Evolutionary conservation across 2,888 invertebrate genomes (phyloP), one percentile per base, ranked within the genome.

Genomic region (Vandiemenella viatica): DNA sequence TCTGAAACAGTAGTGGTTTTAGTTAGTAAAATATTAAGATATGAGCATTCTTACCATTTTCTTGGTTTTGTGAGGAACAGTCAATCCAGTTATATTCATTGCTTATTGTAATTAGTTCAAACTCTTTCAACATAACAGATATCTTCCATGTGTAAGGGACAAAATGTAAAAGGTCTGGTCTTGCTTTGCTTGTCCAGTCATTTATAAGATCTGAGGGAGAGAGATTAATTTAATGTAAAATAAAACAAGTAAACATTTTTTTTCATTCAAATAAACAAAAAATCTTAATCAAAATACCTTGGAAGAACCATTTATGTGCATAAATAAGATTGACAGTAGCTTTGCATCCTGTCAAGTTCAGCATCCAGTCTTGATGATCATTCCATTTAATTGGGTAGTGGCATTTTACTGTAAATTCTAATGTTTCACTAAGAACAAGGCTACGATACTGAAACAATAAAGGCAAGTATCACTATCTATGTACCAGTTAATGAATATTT

Each of bases 21-120:
- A 16, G 15, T 17, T 15, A 23, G 2, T 5, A 26, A 17, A 23
- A 13, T 18, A 2, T 21, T 16, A 48, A 41, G 18, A 10, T n/a
- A 20, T 13, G 18, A 21, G 40, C 23, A 38, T 43, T 15, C 61
- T 58, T 61, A 67, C 90, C 82, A 66, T 95, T 95, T 69, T 95
- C 95, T 65, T 90, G 90, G 59, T 90, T 87, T 45, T 91, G 89
- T 20, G 92, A 92, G 48, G 92, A 90, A 60, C 96, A 96, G 67
- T 98, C 97, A 57, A 98, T 86, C 98, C 97, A 98, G 67, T 98
- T 98, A 66, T 89, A 89, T 64, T 97, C 91, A 68, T 97, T 98
- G 61, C 91, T 84, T 15, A 91, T 71, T 38, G 92, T 88, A 1
- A 96, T 77, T 15, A 98, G 74, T 68, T 98, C 95, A 67, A 96